Percentiles rank a stretch among this genome's conserved stretches.
These are phyloP conservation scores for Chaetorhynchus papuensis DNA, from an alignment of 2,113 vertebrate species.

Conservation along the genomic window DNA sequence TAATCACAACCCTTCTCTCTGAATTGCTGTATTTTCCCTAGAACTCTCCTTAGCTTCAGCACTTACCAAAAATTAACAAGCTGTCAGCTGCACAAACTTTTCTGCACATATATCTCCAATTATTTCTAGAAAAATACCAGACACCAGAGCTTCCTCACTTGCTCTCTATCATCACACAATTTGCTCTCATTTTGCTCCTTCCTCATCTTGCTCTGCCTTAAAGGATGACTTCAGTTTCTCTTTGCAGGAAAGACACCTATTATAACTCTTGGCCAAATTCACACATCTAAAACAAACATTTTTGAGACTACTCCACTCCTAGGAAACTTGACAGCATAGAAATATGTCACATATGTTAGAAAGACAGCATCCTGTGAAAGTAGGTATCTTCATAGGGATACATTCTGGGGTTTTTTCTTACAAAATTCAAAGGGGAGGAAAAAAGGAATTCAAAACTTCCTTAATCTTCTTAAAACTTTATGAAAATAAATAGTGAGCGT, in stretches of 20 bases:
- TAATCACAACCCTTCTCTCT: background rate
- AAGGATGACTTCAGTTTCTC: background rate
- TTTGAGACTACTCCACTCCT: background rate
- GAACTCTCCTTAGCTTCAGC: background rate
- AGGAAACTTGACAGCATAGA: background rate
- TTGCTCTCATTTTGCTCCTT: background rate
- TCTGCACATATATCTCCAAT: background rate
- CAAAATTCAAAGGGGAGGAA: background rate
- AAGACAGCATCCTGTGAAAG: background rate
- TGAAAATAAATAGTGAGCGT: background rate
- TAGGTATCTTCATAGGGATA: background rate
- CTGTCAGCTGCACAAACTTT: background rate
- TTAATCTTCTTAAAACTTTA: background rate
- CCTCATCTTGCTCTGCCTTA: background rate
- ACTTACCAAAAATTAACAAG: background rate
- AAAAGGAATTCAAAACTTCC: background rate
- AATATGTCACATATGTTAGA: background rate
- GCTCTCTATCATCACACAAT: background rate
- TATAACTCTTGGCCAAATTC: background rate
- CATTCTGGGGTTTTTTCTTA: background rate
- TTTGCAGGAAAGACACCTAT: background rate
- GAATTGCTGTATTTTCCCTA: background rate
- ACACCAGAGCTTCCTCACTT: background rate
- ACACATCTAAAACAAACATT: background rate
- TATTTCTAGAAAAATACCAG: background rate